Evolutionary conservation across 2,797 vertebrate species (phyloP).

Genomic region (Sus cebifrons): DNA sequence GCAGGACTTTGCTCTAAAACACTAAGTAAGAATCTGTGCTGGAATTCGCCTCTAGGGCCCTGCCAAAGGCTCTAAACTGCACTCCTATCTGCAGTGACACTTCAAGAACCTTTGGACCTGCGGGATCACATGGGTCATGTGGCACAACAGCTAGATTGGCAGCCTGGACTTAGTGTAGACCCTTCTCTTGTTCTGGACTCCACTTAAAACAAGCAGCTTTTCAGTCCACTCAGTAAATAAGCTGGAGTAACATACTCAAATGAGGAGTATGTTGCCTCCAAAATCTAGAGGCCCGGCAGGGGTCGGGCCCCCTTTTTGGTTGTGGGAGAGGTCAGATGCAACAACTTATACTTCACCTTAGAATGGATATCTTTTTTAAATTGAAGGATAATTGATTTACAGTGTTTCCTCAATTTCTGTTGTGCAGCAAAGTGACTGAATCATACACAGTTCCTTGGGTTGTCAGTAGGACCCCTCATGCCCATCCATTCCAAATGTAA

Average conservation of each 20-base stretch:
- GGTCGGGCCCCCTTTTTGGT: background rate
- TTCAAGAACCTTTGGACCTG: background rate
- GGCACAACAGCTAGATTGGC: background rate
- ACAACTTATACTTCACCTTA: background rate
- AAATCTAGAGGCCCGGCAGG: background rate
- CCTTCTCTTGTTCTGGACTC: background rate
- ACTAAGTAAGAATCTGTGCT: background rate
- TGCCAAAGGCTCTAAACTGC: background rate
- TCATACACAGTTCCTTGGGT: too few species aligned
- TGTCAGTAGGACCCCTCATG: too few species aligned
- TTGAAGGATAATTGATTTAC: too few species aligned
- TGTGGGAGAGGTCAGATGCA: background rate
- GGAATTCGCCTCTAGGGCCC: background rate
- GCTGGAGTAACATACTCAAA: background rate
- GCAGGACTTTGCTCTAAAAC: background rate
- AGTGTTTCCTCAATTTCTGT: too few species aligned
- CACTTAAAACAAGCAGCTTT: background rate
- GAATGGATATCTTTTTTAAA: background rate
- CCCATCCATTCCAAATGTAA: too few species aligned
- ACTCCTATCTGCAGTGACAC: background rate
- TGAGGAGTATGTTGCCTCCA: background rate
- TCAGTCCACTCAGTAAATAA: background rate
- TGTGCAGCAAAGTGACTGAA: too few species aligned
- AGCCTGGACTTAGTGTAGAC: background rate
- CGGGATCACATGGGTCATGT: background rate